Conservation (phyloP, 2,797 vertebrate genomes). For the Anguilla anguilla region DNA sequence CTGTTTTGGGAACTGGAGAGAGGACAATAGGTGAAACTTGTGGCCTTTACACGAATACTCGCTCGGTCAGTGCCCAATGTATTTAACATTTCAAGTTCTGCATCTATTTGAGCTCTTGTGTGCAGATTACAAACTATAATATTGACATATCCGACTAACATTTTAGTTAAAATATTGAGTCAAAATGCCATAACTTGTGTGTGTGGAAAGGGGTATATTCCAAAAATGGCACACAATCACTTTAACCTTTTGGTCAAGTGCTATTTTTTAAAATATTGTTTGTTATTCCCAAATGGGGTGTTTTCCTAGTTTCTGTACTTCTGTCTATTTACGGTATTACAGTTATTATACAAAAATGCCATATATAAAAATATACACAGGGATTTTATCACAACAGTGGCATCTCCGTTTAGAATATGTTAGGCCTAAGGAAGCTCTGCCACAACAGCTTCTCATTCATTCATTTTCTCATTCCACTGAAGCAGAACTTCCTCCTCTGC, state of each 20-base stretch:
- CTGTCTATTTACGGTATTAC: neutral
- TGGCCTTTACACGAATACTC: neutral
- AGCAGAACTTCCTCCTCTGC: neutral
- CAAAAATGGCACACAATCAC: slow-evolving; percentile 70
- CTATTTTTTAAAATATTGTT: slow-evolving; percentile 41
- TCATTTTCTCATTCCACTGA: neutral
- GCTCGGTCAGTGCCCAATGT: neutral
- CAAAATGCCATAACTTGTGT: neutral
- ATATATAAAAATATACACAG: neutral
- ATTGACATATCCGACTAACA: neutral
- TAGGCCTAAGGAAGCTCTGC: neutral
- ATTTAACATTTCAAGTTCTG: neutral
- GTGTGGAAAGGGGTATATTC: slow-evolving; percentile 51
- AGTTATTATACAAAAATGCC: neutral
- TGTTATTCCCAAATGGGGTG: slow-evolving; percentile 55
- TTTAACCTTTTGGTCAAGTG: slow-evolving; percentile 58
- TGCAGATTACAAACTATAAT: neutral
- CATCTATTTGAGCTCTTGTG: neutral
- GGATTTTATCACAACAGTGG: neutral
- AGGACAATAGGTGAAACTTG: neutral
- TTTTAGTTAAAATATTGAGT: slow-evolving; percentile 23
- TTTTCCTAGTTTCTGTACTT: neutral
- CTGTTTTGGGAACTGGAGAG: neutral
- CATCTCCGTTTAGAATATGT: neutral
- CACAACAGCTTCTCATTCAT: neutral